Evolutionary conservation across 2,888 invertebrate genomes (phyloP).

Genomic region (Diarsia brunnea): DNA sequence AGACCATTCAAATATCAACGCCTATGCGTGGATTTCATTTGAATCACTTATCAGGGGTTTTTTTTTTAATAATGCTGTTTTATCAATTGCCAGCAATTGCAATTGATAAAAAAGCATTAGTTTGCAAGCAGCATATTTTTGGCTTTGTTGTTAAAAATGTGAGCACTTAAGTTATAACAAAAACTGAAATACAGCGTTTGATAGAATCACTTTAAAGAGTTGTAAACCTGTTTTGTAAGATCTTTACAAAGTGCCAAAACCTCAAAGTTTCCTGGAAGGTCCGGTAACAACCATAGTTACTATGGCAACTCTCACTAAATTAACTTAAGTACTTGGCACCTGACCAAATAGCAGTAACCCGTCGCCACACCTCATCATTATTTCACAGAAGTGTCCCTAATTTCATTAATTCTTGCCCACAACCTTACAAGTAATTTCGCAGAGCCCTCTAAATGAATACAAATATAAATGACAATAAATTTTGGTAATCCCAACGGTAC

Average conservation of each 20-base stretch:
- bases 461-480: slow-evolving; percentile 43
- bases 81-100: too few relatives aligned
- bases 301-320: slow-evolving; percentile 3
- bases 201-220: too few relatives aligned
- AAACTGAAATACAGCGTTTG: background rate
- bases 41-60: background rate
- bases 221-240: too few relatives aligned
- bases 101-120: too few relatives aligned
- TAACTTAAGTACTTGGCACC: slow-evolving; percentile 23
- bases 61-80: too few relatives aligned
- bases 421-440: slow-evolving; percentile 55
- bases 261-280: background rate
- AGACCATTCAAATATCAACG: background rate
- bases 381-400: slow-evolving; percentile 49
- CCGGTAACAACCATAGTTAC: slow-evolving; percentile 1
- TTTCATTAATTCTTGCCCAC: slow-evolving; percentile 58
- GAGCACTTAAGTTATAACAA: background rate
- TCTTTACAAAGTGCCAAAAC: background rate
- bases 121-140: too few relatives aligned
- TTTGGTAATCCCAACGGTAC: slow-evolving; percentile 56
- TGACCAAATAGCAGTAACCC: slow-evolving; percentile 26
- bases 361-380: slow-evolving; percentile 44
- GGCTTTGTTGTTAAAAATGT: background rate
- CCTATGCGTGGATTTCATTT: background rate
- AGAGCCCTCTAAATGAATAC: slow-evolving; percentile 53